phyloP scores from a whole-genome alignment of 2,888 invertebrate species.

The Zygothrica quintamaculata region DNA sequence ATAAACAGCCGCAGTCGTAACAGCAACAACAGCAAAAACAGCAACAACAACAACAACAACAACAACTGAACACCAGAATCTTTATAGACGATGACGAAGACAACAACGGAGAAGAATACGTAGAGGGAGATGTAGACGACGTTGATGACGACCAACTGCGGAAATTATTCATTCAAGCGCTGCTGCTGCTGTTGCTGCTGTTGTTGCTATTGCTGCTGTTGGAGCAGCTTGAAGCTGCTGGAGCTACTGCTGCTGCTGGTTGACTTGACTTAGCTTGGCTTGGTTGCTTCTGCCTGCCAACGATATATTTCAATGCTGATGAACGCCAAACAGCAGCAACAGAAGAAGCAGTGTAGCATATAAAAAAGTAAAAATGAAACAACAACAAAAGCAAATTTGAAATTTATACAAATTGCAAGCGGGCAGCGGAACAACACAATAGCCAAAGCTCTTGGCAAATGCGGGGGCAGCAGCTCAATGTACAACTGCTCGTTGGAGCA shows the following conservation, averaged over 20 bases:
- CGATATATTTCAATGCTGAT: slow-evolving; percentile 47
- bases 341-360: slow-evolving; percentile 32
- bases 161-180: slow-evolving; percentile 76
- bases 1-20: slow-evolving; percentile 64
- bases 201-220: slow-evolving; percentile 28
- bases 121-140: slow-evolving; percentile 8
- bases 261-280: slow-evolving; percentile 23
- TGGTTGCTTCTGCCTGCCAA: slow-evolving; percentile 36
- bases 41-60: slow-evolving; percentile 29
- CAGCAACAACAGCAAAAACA: slow-evolving; percentile 34
- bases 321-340: slow-evolving; percentile 14
- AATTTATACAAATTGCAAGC: slow-evolving; percentile 79
- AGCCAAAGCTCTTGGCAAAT: slow-evolving; percentile 33
- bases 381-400: slow-evolving; percentile 49
- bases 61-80: slow-evolving; percentile 57
- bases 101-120: slow-evolving; percentile 1
- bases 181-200: slow-evolving; percentile 43
- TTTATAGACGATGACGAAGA: slow-evolving; percentile 55
- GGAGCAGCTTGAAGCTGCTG: slow-evolving; percentile 6
- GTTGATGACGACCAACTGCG: slow-evolving; percentile 64
- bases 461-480: slow-evolving; percentile 43
- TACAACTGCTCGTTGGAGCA: slow-evolving; percentile 4
- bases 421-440: slow-evolving; percentile 56
- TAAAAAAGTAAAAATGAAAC: neutral
- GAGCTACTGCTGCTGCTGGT: slow-evolving; percentile 11